phyloP scores from a whole-genome alignment of 2,888 invertebrate genomes.

The Netelia fuscicornis region DNA sequence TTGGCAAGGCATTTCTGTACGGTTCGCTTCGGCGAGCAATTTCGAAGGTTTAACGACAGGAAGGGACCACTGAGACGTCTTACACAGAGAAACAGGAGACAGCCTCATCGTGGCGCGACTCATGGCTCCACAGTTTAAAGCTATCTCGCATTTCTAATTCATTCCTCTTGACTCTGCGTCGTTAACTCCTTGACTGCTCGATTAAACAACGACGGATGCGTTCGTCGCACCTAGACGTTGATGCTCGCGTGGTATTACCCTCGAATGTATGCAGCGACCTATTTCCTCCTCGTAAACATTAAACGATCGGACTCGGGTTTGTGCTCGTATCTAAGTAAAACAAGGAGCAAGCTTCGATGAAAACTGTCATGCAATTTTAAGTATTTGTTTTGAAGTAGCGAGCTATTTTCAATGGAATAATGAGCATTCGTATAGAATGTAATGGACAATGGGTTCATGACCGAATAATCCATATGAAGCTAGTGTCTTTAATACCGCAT shows the following conservation, averaged over 20 bases:
- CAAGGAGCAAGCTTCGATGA: too few relatives aligned
- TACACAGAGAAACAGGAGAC: slow-evolving; percentile 8
- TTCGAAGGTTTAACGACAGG: slow-evolving; percentile 53
- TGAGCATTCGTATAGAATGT: too few relatives aligned
- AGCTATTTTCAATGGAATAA: too few relatives aligned
- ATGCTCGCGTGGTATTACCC: neutral
- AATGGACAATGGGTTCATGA: too few relatives aligned
- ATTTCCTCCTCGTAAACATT: too few relatives aligned
- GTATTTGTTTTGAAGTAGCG: too few relatives aligned
- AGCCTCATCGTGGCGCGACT: neutral
- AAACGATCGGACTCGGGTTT: too few relatives aligned
- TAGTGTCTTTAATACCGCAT: too few relatives aligned
- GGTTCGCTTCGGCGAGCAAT: slow-evolving; percentile 58
- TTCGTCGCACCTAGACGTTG: slow-evolving; percentile 15
- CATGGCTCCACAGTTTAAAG: neutral
- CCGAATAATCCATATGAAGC: too few relatives aligned
- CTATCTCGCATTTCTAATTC: slow-evolving; percentile 38
- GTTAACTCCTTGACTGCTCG: slow-evolving; percentile 47
- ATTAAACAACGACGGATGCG: slow-evolving; percentile 39
- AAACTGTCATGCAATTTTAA: too few relatives aligned
- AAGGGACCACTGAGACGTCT: slow-evolving; percentile 11
- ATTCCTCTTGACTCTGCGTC: slow-evolving; percentile 42
- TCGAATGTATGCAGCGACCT: too few relatives aligned
- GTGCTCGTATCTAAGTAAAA: too few relatives aligned
- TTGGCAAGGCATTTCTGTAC: slow-evolving; percentile 18